Conservation (phyloP, 1,140 invertebrate species). For the Liolophura sinensis region DNA sequence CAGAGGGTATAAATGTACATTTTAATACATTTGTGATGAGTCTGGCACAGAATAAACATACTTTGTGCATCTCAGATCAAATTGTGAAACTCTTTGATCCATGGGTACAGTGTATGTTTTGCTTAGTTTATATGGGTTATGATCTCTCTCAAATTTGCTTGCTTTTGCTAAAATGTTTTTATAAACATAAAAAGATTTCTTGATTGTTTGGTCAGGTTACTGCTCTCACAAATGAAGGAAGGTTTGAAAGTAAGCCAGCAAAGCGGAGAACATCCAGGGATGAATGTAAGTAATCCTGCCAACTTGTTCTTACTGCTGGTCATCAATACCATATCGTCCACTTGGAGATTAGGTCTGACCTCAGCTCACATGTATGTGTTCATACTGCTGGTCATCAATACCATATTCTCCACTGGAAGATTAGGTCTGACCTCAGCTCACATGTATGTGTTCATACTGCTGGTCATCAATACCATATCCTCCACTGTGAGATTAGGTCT, state of each 20-base stretch:
- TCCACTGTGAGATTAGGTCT: neutral
- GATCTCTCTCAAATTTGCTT: conserved; percentile 5
- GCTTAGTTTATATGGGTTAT: neutral
- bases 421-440: neutral
- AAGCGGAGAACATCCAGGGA: conserved; percentile 56
- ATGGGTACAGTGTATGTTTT: neutral
- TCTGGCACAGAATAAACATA: too few relatives aligned
- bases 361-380: neutral
- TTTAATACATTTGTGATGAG: too few relatives aligned
- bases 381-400: neutral
- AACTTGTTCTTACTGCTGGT: neutral
- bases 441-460: neutral
- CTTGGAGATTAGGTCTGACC: neutral
- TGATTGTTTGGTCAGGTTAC: conserved; percentile 35
- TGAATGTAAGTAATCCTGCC: conserved; percentile 49
- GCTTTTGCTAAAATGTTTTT: neutral
- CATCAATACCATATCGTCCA: neutral
- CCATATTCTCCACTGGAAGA: neutral
- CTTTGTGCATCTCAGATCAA: conserved; percentile 1
- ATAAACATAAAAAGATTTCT: neutral
- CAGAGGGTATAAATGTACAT: too few relatives aligned
- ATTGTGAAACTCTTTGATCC: neutral
- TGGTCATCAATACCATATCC: neutral
- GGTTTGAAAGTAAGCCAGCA: conserved; percentile 53
- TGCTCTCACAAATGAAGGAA: conserved; percentile 56